Conservation (phyloP, 2,797 vertebrate species). For the Spheniscus humboldti region DNA sequence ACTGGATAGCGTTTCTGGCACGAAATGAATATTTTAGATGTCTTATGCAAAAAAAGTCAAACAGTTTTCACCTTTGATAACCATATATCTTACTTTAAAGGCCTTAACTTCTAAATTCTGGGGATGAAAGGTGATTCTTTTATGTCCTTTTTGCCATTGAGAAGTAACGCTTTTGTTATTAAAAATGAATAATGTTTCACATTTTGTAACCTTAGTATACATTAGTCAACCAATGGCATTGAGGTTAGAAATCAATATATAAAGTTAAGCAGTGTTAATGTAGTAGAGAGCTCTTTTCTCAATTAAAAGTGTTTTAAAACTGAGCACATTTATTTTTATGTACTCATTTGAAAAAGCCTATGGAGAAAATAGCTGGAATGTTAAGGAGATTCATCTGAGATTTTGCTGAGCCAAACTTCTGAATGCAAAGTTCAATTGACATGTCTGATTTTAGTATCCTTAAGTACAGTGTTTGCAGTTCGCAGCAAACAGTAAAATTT, state of each 20-base stretch:
- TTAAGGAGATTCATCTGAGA: neutral
- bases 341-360: neutral
- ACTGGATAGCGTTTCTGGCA: neutral
- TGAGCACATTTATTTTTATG: neutral
- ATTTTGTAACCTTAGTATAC: neutral
- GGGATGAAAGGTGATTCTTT: conserved; percentile 22
- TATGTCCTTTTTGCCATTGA: neutral
- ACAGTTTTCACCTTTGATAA: conserved; percentile 29
- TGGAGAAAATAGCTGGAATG: neutral
- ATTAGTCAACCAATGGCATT: neutral
- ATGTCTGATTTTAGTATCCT: neutral
- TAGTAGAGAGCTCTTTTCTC: neutral
- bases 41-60: conserved; percentile 29
- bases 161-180: neutral
- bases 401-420: neutral
- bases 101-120: conserved; percentile 20
- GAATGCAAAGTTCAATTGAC: neutral
- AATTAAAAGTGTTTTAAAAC: neutral
- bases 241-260: neutral
- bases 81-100: conserved; percentile 29
- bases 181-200: conserved; percentile 32
- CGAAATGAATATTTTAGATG: neutral
- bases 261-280: neutral
- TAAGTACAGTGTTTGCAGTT: neutral
- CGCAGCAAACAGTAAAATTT: neutral